Conservation (phyloP, 2,113 vertebrate species). For the Caloenas nicobarica region DNA sequence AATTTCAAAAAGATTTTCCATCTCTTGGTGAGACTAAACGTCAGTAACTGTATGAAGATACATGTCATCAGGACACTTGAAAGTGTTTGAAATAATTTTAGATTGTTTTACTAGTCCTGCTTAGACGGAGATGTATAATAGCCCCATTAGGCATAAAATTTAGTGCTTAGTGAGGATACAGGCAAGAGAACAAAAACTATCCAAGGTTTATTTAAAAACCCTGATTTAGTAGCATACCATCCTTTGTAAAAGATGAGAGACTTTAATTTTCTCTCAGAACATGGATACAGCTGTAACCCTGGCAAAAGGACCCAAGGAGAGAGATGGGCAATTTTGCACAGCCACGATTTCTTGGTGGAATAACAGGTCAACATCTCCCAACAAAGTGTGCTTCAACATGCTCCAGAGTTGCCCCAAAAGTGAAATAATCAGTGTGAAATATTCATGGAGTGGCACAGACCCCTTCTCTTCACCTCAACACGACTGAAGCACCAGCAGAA, state of each 20-base stretch:
- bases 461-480: background rate
- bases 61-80: background rate
- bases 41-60: background rate
- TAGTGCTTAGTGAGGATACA: background rate
- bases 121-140: background rate
- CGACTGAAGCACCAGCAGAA: background rate
- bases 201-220: background rate
- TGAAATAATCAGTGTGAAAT: background rate
- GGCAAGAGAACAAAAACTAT: background rate
- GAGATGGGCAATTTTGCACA: background rate
- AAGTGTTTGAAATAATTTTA: background rate
- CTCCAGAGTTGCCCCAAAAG: background rate
- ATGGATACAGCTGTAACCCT: background rate
- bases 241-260: background rate
- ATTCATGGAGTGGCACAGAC: accelerated
- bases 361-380: background rate
- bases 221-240: background rate
- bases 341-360: background rate
- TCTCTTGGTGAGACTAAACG: background rate
- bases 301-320: background rate
- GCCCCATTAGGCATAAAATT: background rate
- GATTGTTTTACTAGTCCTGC: background rate
- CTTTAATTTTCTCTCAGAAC: background rate
- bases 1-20: background rate
- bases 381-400: background rate